Evolutionary conservation across 2,797 vertebrate genomes (phyloP), one percentile per base, ranked within the genome.

Genomic region (Enteromius afrohamiltoni): DNA sequence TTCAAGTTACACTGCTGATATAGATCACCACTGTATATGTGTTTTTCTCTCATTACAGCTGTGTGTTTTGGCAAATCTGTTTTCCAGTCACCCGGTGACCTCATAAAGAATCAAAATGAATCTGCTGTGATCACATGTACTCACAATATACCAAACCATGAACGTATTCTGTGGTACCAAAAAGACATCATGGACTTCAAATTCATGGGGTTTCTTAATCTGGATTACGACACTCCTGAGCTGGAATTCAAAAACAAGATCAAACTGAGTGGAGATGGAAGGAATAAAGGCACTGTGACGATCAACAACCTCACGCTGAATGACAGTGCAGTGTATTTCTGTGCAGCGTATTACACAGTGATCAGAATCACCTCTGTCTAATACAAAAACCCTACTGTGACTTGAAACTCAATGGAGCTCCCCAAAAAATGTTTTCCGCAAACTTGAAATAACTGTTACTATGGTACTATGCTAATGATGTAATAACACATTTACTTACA

Each of bases 131-230:
- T 85, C 13, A 23, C 6, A 69, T 89, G 88, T 65, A 60, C 53
- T 1, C 85, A 86, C 53, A 45, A 8, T 26, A 69, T 83, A 47
- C 0, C 0, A 0, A 40, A 0, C 1, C 67, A 79, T 23, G 5
- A 85, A 0, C 26, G 3, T 4, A 64, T 85, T 10, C 3, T 85
- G 1, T 85, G 84, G 80, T 87, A 87, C 34, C 83, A 83, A 60
- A 77, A 74, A 17, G 31, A 34, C 26, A 68, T 23, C 1, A 47
- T 65, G 40, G 31, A 26, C 51, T 74, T 88, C 58, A 79, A 16
- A 3, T 11, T 84, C 5, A 77, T 88, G 23, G 85, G 87, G 10
- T 76, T 79, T 16, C 29, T 86, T 17, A 71, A 45, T 21, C 19
- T 2, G 40, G 0, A 1, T 0, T 1, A 9, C 58, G 0, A 11